Evolutionary conservation across 2,113 vertebrate genomes (phyloP).

Genomic region (Ranitomeya variabilis): DNA sequence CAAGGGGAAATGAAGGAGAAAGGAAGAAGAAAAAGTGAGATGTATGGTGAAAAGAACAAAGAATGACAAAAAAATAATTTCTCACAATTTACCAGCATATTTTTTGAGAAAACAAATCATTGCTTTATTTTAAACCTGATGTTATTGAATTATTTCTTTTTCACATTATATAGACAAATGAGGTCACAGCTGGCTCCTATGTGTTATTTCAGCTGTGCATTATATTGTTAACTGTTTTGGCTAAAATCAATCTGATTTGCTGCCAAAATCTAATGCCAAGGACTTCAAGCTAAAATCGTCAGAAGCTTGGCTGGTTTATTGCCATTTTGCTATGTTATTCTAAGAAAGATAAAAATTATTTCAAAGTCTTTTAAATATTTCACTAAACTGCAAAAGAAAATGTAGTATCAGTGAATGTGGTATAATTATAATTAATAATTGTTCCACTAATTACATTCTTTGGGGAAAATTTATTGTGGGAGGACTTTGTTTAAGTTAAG

Average conservation of each 20-base stretch:
- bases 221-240: constrained; percentile 47
- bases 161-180: background rate
- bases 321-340: background rate
- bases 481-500: too few species aligned
- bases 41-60: background rate
- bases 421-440: too few species aligned
- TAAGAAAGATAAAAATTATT: background rate
- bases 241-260: constrained; percentile 22
- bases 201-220: constrained; percentile 50
- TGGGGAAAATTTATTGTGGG: too few species aligned
- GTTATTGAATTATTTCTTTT: background rate
- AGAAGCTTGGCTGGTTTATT: background rate
- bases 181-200: constrained; percentile 15
- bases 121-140: background rate
- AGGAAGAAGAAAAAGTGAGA: background rate
- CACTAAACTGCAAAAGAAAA: too few species aligned
- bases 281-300: background rate
- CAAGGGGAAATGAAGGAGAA: background rate
- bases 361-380: too few species aligned
- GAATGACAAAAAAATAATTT: background rate
- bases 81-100: background rate
- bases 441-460: too few species aligned
- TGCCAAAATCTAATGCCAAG: constrained; percentile 43
- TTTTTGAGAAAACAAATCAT: background rate
- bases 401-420: too few species aligned